phyloP scores from a whole-genome alignment of 1,140 invertebrate species.

The Solenopsis fugax region DNA sequence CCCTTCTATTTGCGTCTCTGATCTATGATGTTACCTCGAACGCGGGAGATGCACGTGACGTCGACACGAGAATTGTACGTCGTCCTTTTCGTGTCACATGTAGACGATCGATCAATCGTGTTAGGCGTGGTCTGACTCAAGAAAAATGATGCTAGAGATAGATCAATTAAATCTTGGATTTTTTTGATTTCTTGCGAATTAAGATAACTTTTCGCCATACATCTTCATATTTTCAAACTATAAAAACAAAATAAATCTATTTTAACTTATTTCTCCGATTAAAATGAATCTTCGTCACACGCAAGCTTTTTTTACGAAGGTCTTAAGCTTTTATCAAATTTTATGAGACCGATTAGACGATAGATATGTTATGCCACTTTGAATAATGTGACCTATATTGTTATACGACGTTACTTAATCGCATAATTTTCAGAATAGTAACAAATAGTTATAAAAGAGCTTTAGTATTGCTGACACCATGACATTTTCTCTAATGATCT shows the following conservation, averaged over 20 bases:
- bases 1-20: constrained; percentile 82
- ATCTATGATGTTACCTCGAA: constrained; percentile 81
- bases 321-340: neutral
- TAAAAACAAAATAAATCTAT: neutral
- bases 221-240: neutral
- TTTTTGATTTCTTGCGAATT: constrained; percentile 2
- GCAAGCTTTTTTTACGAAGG: too few species aligned
- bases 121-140: constrained; percentile 27
- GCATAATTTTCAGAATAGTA: neutral
- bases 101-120: constrained; percentile 58
- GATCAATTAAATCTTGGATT: neutral
- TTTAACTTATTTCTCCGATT: neutral
- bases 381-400: neutral
- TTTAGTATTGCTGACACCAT: too few species aligned
- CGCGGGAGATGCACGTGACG: constrained; percentile 80
- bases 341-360: neutral
- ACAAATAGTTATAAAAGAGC: neutral
- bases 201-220: neutral
- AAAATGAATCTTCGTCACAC: neutral
- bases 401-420: neutral
- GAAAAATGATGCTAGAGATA: constrained; percentile 1
- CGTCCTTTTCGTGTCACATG: constrained; percentile 42
- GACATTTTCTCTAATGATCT: neutral
- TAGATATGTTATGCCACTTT: neutral
- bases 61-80: constrained; percentile 75